Evolutionary conservation across 2,113 vertebrate genomes (phyloP).

Genomic region (Gobiocypris rarus): DNA sequence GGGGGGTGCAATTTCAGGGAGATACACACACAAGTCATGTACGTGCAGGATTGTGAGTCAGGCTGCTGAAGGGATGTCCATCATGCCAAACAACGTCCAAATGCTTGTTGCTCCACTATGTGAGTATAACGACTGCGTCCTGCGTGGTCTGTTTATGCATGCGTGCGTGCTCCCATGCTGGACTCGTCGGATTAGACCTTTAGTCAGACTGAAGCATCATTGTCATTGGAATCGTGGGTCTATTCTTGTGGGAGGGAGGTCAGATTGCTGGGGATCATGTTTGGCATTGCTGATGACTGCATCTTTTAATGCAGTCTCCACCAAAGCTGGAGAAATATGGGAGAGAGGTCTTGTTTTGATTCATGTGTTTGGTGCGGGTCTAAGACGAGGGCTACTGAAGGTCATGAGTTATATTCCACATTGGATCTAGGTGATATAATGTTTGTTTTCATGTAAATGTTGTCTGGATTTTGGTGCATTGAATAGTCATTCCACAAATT

Average conservation of each 20-base stretch:
- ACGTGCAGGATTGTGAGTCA: slow-evolving; percentile 16
- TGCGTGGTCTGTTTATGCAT: neutral
- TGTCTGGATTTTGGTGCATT: neutral
- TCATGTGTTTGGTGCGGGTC: slow-evolving; percentile 4
- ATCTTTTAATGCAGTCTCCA: slow-evolving; percentile 10
- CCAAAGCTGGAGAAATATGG: neutral
- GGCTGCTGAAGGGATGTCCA: slow-evolving; percentile 5
- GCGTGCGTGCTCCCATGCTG: neutral
- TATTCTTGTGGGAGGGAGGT: neutral
- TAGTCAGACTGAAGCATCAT: slow-evolving; percentile 8
- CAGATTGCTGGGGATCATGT: slow-evolving; percentile 22
- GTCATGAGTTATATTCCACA: slow-evolving; percentile 22
- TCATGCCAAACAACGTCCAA: neutral
- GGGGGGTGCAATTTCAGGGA: slow-evolving; percentile 44
- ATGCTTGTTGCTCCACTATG: neutral
- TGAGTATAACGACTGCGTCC: neutral
- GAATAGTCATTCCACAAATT: neutral
- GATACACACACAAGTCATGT: slow-evolving; percentile 37
- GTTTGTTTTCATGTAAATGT: neutral
- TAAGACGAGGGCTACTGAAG: neutral
- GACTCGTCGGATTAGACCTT: slow-evolving; percentile 2
- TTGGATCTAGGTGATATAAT: neutral
- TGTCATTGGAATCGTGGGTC: slow-evolving; percentile 30
- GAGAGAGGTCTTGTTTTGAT: slow-evolving; percentile 12
- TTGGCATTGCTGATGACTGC: neutral